Conservation (phyloP, 1,140 invertebrate genomes). For the Drosophila arizonae region DNA sequence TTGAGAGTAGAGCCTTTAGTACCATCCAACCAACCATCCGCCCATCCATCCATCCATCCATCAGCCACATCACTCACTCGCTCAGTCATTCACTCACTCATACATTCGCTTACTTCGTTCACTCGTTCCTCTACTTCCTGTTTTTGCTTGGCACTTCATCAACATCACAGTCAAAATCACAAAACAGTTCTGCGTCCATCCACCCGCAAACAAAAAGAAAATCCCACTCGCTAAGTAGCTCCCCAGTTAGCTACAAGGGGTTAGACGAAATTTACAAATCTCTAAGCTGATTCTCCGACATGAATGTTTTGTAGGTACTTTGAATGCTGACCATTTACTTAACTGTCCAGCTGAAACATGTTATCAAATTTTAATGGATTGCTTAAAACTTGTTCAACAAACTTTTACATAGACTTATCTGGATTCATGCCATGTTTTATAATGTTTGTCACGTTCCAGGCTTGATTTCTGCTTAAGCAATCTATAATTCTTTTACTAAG, state of each 20-base stretch:
- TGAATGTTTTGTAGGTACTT: not conserved
- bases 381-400: too few relatives aligned
- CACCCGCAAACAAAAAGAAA: not conserved
- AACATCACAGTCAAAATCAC: constrained; percentile 50
- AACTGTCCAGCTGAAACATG: not conserved
- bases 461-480: not conserved
- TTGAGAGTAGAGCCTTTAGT: not conserved
- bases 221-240: not conserved
- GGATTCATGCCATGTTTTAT: too few relatives aligned
- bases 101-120: constrained; percentile 22
- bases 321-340: not conserved
- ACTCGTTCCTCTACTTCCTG: constrained; percentile 24
- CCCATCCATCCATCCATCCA: constrained; percentile 37
- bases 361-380: not conserved
- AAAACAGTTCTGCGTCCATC: constrained; percentile 10
- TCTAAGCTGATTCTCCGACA: not conserved
- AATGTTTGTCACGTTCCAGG: too few relatives aligned
- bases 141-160: constrained; percentile 38
- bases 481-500: not conserved
- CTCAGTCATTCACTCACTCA: constrained; percentile 50
- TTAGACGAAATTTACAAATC: constrained; percentile 1
- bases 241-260: not conserved
- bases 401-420: too few relatives aligned
- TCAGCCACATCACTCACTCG: constrained; percentile 55
- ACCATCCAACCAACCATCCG: constrained; percentile 16